These are phyloP conservation scores for Microcebus lehilahytsara DNA, from an alignment of 2,113 vertebrate species.

Conservation along the genomic window DNA sequence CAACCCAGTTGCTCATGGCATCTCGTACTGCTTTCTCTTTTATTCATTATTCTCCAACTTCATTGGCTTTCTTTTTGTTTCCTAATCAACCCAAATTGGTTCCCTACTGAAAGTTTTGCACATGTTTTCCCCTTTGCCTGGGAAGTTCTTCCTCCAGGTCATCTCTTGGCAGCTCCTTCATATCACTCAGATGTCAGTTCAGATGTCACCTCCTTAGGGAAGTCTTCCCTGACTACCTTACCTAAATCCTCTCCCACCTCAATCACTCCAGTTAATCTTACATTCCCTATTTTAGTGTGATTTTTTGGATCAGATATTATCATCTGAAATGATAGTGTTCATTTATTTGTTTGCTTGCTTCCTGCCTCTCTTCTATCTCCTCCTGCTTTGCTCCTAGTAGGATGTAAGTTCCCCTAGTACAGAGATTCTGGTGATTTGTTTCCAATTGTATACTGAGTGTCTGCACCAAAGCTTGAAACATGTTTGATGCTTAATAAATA, in stretches of 20 bases:
- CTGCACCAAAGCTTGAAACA: neutral
- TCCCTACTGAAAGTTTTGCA: neutral
- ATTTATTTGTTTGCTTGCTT: neutral
- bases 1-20: neutral
- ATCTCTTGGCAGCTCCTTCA: neutral
- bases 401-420: neutral
- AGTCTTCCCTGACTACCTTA: neutral
- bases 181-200: neutral
- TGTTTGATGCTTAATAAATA: neutral
- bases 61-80: neutral
- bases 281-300: neutral
- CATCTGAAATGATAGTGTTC: neutral
- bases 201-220: neutral
- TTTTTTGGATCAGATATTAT: neutral
- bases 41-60: neutral
- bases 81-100: neutral
- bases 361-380: neutral
- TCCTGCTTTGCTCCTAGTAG: neutral
- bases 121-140: neutral
- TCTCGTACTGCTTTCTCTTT: neutral
- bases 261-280: neutral
- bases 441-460: neutral
- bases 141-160: neutral
- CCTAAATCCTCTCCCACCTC: neutral
- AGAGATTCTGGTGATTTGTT: neutral